phyloP scores from a whole-genome alignment of 1,140 invertebrate species.

The Pygmarrhopalites habei region DNA sequence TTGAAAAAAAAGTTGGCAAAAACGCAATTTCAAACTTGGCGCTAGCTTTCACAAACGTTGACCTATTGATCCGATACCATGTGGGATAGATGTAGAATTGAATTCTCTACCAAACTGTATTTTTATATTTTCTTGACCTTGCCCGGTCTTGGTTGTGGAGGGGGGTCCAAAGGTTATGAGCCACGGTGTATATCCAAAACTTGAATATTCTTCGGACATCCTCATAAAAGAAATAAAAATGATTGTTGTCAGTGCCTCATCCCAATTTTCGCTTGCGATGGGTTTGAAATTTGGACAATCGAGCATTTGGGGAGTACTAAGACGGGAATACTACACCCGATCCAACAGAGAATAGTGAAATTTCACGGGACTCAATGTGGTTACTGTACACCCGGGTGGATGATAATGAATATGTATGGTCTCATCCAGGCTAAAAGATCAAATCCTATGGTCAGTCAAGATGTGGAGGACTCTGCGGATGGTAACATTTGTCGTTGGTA shows the following conservation, averaged over 20 bases:
- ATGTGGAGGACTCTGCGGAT: conserved; percentile 68
- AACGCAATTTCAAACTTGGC: too few species aligned
- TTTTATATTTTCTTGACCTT: too few species aligned
- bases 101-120: too few species aligned
- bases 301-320: conserved; percentile 19
- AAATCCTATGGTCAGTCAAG: conserved; percentile 53
- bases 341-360: conserved; percentile 59
- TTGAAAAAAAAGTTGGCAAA: too few species aligned
- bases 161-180: too few species aligned
- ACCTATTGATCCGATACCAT: too few species aligned
- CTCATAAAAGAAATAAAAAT: too few species aligned
- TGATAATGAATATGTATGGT: conserved; percentile 24
- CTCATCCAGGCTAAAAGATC: conserved; percentile 18
- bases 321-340: conserved; percentile 39
- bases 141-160: too few species aligned
- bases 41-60: too few species aligned
- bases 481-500: conserved; percentile 81
- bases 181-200: too few species aligned
- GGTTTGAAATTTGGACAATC: conserved; percentile 26
- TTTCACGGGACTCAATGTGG: conserved; percentile 70
- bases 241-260: conserved; percentile 40
- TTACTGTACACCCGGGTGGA: conserved; percentile 5
- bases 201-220: too few species aligned
- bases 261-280: conserved; percentile 36
- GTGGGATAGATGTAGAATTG: too few species aligned